A percentile compares a stretch with the other conserved stretches of the same genome.
Evolutionary conservation across 2,888 invertebrate species (phyloP).

Genomic region (Polylopha cassiicola): DNA sequence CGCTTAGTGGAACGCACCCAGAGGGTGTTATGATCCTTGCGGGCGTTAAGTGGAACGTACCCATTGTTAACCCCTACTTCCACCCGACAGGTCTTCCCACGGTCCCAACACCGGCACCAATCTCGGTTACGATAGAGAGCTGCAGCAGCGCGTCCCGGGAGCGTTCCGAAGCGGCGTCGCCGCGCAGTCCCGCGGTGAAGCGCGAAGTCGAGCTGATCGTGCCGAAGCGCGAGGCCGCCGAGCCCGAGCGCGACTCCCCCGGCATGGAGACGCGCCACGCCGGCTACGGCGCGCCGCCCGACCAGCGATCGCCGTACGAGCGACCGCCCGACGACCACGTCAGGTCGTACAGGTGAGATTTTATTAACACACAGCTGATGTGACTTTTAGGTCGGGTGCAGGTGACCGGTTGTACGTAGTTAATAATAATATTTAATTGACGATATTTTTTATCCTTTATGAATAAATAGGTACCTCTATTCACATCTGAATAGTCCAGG

Average conservation of each 20-base stretch:
- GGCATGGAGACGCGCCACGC: constrained; percentile 84
- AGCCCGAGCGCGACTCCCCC: constrained; percentile 83
- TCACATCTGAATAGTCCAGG: no score
- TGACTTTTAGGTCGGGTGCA: no score
- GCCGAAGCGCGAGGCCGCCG: constrained; percentile 81
- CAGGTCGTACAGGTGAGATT: constrained; percentile 72
- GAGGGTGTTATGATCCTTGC: no score
- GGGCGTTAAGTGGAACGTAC: no score
- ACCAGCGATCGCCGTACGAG: constrained; percentile 82
- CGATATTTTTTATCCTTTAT: no score
- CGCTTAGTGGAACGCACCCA: no score
- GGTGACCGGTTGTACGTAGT: no score
- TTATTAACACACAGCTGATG: no score
- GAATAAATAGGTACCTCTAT: no score
- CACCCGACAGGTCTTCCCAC: constrained; percentile 12
- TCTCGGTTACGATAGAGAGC: constrained; percentile 28
- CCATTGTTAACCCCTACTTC: neutral
- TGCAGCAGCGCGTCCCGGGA: constrained; percentile 29
- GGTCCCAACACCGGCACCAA: constrained; percentile 31
- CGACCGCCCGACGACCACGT: constrained; percentile 80
- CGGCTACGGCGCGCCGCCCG: constrained; percentile 81
- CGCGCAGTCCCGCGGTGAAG: constrained; percentile 66
- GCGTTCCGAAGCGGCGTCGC: constrained; percentile 37
- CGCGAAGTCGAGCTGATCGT: constrained; percentile 78
- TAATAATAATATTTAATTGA: no score